phyloP scores from a whole-genome alignment of 2,888 invertebrate genomes.

The Spisula solida region DNA sequence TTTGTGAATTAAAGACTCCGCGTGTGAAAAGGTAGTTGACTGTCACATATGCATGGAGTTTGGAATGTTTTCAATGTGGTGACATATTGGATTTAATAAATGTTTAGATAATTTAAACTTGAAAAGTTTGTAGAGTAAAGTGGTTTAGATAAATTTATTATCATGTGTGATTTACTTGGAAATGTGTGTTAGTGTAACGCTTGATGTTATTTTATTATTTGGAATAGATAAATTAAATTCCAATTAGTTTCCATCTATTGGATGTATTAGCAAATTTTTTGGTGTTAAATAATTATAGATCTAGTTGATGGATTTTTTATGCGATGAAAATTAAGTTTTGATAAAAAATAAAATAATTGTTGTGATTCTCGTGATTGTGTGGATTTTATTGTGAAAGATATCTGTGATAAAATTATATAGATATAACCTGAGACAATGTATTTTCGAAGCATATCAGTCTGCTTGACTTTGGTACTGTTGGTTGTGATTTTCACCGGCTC shows the following conservation, averaged over 20 bases:
- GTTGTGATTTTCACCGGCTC: not conserved
- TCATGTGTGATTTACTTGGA: not conserved
- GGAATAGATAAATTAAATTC: not conserved
- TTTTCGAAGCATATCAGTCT: slow-evolving; percentile 20
- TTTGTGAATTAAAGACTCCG: not conserved
- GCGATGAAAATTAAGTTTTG: not conserved
- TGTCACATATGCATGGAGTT: slow-evolving; percentile 20
- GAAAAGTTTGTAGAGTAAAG: not conserved
- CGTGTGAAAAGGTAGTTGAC: not conserved
- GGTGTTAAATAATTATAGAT: not conserved
- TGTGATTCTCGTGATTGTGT: not conserved
- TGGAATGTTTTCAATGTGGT: not conserved
- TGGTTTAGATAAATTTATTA: not conserved
- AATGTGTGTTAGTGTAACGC: not conserved
- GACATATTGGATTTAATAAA: slow-evolving; percentile 7
- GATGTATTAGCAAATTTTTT: not conserved
- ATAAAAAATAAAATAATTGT: not conserved
- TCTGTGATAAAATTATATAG: slow-evolving; percentile 11
- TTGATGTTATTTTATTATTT: not conserved
- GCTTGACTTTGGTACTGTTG: not conserved
- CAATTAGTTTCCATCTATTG: not conserved
- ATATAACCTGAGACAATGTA: slow-evolving; percentile 5
- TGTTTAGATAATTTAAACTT: slow-evolving; percentile 2
- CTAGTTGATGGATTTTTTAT: not conserved
- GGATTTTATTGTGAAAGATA: slow-evolving; percentile 14